A percentile compares a stretch with the other conserved stretches of the same genome.
Conservation (phyloP, 2,113 vertebrate species). For the Sterna hirundo region DNA sequence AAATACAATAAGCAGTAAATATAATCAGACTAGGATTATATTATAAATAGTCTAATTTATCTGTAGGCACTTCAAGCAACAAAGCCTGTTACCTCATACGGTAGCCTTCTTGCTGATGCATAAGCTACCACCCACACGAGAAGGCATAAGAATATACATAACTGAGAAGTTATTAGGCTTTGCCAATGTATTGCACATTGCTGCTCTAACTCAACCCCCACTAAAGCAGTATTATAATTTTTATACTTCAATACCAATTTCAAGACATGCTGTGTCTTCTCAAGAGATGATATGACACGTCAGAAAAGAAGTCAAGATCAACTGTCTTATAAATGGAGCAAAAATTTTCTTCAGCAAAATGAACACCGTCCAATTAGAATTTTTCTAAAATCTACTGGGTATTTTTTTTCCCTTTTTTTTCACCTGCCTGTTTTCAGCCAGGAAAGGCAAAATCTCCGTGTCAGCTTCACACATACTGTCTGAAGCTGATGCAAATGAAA, state of each 20-base stretch:
- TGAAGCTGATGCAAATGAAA: slow-evolving; percentile 31
- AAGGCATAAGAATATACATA: background rate
- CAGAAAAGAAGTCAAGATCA: slow-evolving; percentile 5
- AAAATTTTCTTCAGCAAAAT: background rate
- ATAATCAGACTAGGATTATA: background rate
- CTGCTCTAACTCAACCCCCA: background rate
- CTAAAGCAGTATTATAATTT: background rate
- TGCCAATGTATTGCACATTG: background rate
- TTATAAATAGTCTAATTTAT: background rate
- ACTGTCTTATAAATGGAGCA: background rate
- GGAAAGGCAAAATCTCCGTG: background rate
- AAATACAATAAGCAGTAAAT: background rate
- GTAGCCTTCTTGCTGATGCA: background rate
- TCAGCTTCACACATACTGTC: background rate
- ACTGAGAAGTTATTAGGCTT: background rate
- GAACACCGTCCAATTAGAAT: background rate
- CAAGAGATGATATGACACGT: background rate
- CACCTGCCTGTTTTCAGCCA: background rate
- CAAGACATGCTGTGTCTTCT: background rate
- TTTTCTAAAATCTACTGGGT: background rate
- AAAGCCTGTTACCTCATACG: background rate
- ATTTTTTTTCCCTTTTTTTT: background rate
- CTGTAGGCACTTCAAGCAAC: background rate
- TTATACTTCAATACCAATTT: background rate
- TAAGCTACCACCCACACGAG: background rate